These are phyloP conservation scores for Heliothis peltigera DNA, from an alignment of 2,888 invertebrate species.

Conservation along the genomic window DNA sequence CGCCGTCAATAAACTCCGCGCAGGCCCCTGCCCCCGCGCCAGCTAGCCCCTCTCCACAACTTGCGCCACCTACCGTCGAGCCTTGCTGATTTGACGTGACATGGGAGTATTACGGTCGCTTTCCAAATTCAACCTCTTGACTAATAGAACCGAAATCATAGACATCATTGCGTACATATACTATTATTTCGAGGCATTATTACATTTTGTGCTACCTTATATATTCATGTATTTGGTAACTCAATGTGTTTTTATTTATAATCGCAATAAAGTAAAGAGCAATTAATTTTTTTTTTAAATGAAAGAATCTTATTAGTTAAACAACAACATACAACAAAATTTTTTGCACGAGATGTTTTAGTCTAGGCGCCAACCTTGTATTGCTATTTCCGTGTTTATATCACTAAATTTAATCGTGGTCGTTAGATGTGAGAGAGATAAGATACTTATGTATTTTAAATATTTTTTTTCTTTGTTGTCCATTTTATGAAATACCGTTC, in stretches of 20 bases:
- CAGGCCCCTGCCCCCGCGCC: slow-evolving; percentile 85
- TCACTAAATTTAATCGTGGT: not conserved
- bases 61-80: slow-evolving; percentile 68
- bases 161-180: slow-evolving; percentile 19
- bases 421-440: not conserved
- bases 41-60: slow-evolving; percentile 62
- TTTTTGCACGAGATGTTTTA: no score
- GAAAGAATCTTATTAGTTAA: no score
- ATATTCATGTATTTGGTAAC: no score
- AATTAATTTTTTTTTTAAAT: no score
- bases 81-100: slow-evolving; percentile 72
- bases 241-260: not conserved
- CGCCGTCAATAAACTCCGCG: slow-evolving; percentile 89
- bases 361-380: not conserved
- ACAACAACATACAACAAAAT: no score
- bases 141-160: slow-evolving; percentile 44
- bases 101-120: slow-evolving; percentile 67
- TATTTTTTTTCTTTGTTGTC: not conserved
- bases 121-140: slow-evolving; percentile 60
- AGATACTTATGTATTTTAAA: not conserved
- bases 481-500: not conserved
- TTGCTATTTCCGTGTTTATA: not conserved
- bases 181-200: slow-evolving; percentile 19
- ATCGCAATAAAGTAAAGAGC: not conserved
- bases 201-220: slow-evolving; percentile 14